Evolutionary conservation across 2,797 vertebrate species (phyloP).

Genomic region (Onychomys torridus): DNA sequence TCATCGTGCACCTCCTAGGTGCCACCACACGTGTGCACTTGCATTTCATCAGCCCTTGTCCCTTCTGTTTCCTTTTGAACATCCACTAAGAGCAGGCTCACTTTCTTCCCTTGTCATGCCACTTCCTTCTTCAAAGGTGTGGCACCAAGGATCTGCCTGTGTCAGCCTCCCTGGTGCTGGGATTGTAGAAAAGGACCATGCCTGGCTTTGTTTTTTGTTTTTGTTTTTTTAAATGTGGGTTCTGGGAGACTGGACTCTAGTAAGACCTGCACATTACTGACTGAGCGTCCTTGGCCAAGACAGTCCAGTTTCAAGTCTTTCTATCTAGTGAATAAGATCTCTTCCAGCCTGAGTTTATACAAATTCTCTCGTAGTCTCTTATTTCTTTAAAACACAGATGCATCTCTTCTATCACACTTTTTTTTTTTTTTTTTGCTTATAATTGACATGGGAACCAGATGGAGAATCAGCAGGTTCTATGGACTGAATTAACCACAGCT

Average conservation of each 20-base stretch:
- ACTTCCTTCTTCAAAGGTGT: not conserved
- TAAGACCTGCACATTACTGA: not conserved
- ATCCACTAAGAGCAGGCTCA: not conserved
- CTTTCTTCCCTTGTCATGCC: not conserved
- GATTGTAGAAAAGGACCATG: not conserved
- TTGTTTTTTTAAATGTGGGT: not conserved
- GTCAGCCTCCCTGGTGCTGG: not conserved
- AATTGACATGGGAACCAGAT: not conserved
- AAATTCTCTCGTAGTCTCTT: not conserved
- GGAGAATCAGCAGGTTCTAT: not conserved
- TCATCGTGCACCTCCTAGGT: not conserved
- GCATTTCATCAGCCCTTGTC: not conserved
- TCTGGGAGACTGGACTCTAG: not conserved
- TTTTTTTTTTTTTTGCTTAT: not conserved
- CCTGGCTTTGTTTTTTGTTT: not conserved
- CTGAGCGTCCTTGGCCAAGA: not conserved
- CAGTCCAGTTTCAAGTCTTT: not conserved
- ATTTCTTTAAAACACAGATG: constrained; percentile 13
- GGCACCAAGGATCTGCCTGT: not conserved
- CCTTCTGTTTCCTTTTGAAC: not conserved
- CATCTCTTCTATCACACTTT: not conserved
- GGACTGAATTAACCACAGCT: not conserved
- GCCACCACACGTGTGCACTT: not conserved
- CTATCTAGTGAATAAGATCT: not conserved
- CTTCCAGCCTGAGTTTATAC: not conserved